Percentiles rank a stretch among this genome's conserved stretches.
Evolutionary conservation across 2,797 vertebrate genomes (phyloP).

Genomic region (Mormyrus hasselquistii): DNA sequence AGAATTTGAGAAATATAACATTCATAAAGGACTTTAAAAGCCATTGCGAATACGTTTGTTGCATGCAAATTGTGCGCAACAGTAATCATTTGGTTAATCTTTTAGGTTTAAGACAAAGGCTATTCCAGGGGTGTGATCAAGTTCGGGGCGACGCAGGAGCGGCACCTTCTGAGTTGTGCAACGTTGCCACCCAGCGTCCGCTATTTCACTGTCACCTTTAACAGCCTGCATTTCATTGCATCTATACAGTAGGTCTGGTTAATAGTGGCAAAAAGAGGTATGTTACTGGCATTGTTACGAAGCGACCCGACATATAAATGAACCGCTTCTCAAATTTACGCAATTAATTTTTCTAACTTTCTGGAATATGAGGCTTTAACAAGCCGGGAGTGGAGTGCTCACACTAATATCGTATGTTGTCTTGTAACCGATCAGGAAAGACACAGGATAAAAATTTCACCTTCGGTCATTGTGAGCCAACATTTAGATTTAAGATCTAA

Average conservation of each 20-base stretch:
- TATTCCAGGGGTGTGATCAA: neutral
- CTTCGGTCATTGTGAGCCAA: neutral
- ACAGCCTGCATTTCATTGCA: neutral
- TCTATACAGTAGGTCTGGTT: neutral
- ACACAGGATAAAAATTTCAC: neutral
- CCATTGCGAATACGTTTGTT: neutral
- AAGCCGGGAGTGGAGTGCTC: neutral
- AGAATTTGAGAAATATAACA: neutral
- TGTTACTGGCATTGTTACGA: neutral
- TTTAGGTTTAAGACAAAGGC: neutral
- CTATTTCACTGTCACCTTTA: neutral
- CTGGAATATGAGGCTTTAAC: neutral
- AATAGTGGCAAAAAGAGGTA: neutral
- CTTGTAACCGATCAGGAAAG: neutral
- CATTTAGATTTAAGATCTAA: neutral
- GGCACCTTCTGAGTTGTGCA: neutral
- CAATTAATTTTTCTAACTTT: neutral
- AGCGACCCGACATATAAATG: neutral
- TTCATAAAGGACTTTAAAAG: neutral
- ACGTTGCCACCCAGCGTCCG: conserved; percentile 9
- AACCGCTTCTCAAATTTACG: neutral
- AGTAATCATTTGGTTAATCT: neutral
- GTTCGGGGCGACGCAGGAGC: neutral
- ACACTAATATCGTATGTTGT: neutral
- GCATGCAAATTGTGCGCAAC: neutral